Evolutionary conservation across 2,797 vertebrate species (phyloP).

Genomic region (Protosalanx chinensis): DNA sequence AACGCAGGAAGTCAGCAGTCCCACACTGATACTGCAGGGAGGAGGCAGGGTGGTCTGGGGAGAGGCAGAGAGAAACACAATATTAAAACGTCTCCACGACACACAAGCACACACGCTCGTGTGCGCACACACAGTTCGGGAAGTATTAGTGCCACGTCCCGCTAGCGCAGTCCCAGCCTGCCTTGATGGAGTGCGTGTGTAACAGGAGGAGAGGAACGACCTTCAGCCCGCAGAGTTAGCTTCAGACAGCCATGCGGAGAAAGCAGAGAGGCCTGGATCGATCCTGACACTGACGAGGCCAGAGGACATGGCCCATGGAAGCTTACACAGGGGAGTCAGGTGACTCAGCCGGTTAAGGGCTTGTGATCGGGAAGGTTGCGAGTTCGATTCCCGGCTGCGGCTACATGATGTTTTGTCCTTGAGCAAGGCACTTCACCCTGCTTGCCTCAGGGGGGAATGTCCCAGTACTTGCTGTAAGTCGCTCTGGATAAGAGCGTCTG

Average conservation of each 20-base stretch:
- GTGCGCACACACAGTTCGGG: neutral
- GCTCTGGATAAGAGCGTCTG: too few relatives aligned
- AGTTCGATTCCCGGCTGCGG: too few relatives aligned
- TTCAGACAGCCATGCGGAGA: neutral
- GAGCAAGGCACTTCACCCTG: too few relatives aligned
- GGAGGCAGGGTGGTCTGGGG: conserved; percentile 70
- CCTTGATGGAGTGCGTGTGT: neutral
- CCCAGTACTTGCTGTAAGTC: too few relatives aligned
- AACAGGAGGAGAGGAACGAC: conserved; percentile 36
- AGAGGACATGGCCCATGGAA: conserved; percentile 6
- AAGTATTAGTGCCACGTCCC: neutral
- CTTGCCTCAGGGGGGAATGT: too few relatives aligned
- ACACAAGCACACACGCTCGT: neutral
- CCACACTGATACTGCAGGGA: conserved; percentile 72
- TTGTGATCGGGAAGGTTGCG: too few relatives aligned
- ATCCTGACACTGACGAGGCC: conserved; percentile 29
- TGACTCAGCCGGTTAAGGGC: too few relatives aligned
- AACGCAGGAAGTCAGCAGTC: conserved; percentile 68
- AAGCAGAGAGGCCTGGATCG: conserved; percentile 29
- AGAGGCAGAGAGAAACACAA: conserved; percentile 1
- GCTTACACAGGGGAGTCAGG: neutral
- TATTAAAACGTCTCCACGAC: neutral
- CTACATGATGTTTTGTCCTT: too few relatives aligned
- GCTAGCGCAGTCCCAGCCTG: conserved; percentile 16
- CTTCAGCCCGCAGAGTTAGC: conserved; percentile 39